phyloP scores from a whole-genome alignment of 64 coral and sea anemone species.

The Pocillopora verrucosa region DNA sequence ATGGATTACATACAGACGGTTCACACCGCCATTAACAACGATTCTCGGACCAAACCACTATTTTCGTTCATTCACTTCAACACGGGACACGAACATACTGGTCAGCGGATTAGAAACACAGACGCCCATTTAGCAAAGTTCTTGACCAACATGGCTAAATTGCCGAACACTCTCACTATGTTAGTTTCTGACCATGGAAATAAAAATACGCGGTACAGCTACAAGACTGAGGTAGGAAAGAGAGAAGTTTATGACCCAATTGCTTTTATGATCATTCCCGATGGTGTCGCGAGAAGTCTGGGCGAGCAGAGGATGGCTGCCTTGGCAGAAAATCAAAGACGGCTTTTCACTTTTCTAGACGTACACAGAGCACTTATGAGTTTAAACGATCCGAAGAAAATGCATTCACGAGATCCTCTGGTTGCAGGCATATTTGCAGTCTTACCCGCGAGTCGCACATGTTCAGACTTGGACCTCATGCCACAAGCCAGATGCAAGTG shows the following conservation, averaged over 20 bases:
- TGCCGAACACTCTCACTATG: constrained; percentile 40
- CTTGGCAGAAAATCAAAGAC: constrained; percentile 48
- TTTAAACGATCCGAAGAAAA: constrained; percentile 28
- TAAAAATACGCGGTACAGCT: constrained; percentile 31
- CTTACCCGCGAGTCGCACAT: constrained; percentile 57
- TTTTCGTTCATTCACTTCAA: constrained; percentile 48
- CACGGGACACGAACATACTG: constrained; percentile 43
- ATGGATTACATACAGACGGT: constrained; percentile 54
- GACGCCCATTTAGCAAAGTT: constrained; percentile 38
- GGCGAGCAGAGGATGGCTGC: constrained; percentile 34
- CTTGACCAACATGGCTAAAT: constrained; percentile 4
- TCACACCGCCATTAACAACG: not conserved
- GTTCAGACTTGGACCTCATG: constrained; percentile 42
- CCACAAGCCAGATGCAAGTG: constrained; percentile 61
- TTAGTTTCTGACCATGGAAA: constrained; percentile 61
- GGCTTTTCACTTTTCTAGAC: constrained; percentile 58
- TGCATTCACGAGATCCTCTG: not conserved
- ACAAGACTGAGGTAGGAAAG: constrained; percentile 24
- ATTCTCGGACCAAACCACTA: not conserved
- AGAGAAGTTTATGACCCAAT: constrained; percentile 47
- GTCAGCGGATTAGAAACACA: constrained; percentile 13
- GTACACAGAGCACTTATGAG: constrained; percentile 56
- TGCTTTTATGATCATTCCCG: constrained; percentile 53
- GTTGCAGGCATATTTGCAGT: constrained; percentile 37
- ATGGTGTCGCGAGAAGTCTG: constrained; percentile 31